These are phyloP conservation scores for Aricia artaxerxes DNA, from an alignment of 2,888 invertebrate species.

Conservation along the genomic window DNA sequence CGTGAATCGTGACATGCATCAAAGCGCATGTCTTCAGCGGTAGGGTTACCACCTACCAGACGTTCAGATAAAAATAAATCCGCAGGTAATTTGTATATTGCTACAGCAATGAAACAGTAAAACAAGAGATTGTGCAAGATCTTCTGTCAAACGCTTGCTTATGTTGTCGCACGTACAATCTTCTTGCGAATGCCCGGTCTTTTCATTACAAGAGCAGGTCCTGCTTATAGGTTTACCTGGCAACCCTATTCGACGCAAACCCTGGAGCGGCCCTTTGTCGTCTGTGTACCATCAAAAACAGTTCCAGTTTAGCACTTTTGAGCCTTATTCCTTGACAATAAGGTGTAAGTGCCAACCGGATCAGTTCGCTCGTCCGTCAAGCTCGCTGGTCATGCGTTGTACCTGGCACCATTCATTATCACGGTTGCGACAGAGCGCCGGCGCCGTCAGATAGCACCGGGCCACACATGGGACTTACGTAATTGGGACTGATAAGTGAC, in stretches of 20 bases:
- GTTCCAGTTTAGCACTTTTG: not conserved
- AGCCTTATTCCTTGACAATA: not conserved
- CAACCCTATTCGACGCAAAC: not conserved
- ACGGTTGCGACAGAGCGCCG: not conserved
- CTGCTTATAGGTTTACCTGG: not conserved
- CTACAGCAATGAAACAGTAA: too few relatives aligned
- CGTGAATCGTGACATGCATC: not conserved
- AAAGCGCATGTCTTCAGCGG: not conserved
- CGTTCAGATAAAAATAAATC: not conserved
- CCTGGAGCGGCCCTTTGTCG: not conserved
- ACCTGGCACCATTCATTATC: constrained; percentile 32
- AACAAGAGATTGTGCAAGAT: too few relatives aligned
- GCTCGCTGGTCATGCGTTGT: not conserved
- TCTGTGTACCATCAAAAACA: not conserved
- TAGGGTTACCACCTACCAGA: not conserved
- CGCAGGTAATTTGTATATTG: not conserved
- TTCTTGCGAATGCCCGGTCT: not conserved
- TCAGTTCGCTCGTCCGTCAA: not conserved
- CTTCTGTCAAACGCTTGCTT: too few relatives aligned
- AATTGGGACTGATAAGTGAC: not conserved
- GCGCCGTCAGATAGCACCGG: constrained; percentile 6
- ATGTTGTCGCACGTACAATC: not conserved
- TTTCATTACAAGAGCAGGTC: not conserved
- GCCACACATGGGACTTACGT: constrained; percentile 9
- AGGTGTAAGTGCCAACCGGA: not conserved